Conservation (phyloP, 2,113 vertebrate species). For the Epinephelus fuscoguttatus region DNA sequence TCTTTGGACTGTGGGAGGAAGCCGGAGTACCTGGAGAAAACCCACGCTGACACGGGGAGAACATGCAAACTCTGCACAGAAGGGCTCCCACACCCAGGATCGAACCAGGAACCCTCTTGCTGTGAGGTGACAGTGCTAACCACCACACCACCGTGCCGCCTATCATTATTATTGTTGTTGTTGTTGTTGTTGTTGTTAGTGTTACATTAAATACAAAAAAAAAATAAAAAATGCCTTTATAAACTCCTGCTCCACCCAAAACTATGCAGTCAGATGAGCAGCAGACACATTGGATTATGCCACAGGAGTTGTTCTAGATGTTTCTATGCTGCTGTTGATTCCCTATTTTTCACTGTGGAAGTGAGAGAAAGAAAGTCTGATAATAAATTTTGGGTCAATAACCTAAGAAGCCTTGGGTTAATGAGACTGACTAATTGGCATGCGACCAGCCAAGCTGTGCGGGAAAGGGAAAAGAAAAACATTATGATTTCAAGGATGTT, state of each 20-base stretch:
- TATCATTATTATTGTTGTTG: too few relatives aligned
- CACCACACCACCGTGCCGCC: too few relatives aligned
- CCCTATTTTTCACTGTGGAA: not conserved
- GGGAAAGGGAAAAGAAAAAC: conserved; percentile 25
- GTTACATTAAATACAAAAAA: too few relatives aligned
- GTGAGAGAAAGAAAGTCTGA: not conserved
- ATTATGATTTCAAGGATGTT: conserved; percentile 3
- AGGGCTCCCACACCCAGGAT: too few relatives aligned
- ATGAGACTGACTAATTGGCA: conserved; percentile 27
- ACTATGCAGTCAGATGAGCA: not conserved
- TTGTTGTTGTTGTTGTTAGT: too few relatives aligned
- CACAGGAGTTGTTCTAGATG: not conserved
- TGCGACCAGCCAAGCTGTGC: not conserved
- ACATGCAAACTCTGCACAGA: too few relatives aligned
- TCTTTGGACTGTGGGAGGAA: too few relatives aligned
- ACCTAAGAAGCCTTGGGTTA: conserved; percentile 13
- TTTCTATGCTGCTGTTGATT: not conserved
- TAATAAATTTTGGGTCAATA: conserved; percentile 8
- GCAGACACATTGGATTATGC: not conserved
- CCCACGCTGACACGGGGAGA: too few relatives aligned
- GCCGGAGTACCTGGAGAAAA: too few relatives aligned
- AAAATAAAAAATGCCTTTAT: not conserved
- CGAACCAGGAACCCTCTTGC: too few relatives aligned
- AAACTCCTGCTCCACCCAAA: not conserved
- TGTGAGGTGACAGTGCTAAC: too few relatives aligned